Percentiles rank a stretch among this genome's conserved stretches.
These are phyloP conservation scores for Drosophila peninsularis DNA, from an alignment of 2,888 invertebrate species.

Conservation along the genomic window DNA sequence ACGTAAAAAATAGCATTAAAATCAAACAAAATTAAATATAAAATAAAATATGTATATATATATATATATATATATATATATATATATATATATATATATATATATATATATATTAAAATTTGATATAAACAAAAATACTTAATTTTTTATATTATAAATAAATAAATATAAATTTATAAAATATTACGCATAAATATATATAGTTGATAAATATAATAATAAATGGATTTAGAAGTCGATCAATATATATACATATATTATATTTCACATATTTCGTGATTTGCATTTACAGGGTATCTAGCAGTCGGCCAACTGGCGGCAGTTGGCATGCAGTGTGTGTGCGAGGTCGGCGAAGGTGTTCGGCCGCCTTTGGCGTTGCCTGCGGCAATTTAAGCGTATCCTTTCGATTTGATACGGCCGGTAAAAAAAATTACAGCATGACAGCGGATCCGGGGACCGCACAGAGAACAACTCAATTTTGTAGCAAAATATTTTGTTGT, in stretches of 20 bases:
- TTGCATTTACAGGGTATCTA: constrained; percentile 15
- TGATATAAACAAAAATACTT: too few relatives aligned
- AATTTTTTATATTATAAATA: too few relatives aligned
- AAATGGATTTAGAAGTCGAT: not conserved
- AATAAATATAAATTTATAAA: too few relatives aligned
- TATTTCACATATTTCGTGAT: too few relatives aligned
- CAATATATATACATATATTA: not conserved
- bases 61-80: too few relatives aligned
- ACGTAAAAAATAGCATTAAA: too few relatives aligned
- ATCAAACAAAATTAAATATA: too few relatives aligned
- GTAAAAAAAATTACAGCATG: constrained; percentile 69
- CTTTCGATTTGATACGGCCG: constrained; percentile 76
- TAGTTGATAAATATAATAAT: too few relatives aligned
- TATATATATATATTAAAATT: too few relatives aligned
- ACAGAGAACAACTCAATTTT: constrained; percentile 76
- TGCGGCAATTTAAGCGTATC: constrained; percentile 76
- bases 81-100: not conserved
- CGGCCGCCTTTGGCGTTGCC: constrained; percentile 48
- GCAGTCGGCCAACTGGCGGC: not conserved
- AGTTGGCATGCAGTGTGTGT: constrained; percentile 12
- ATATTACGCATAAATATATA: not conserved
- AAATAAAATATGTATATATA: not conserved
- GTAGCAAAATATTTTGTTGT: constrained; percentile 82
- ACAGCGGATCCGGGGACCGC: constrained; percentile 57
- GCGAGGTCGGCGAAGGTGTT: constrained; percentile 52